Percentiles rank a stretch among this genome's conserved stretches.
These are phyloP conservation scores for Drosophila sordidula DNA, from an alignment of 2,888 invertebrate genomes.

Conservation along the genomic window DNA sequence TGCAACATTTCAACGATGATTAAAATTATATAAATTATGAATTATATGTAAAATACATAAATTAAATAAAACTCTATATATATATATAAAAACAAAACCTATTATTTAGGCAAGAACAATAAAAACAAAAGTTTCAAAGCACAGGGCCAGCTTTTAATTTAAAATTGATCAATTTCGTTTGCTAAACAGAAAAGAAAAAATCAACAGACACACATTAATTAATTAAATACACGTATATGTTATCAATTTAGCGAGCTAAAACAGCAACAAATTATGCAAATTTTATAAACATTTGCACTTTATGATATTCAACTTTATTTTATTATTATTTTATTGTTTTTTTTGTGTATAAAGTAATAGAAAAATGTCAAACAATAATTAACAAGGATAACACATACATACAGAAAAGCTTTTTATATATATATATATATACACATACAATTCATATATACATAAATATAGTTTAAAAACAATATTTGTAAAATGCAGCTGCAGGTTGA, in stretches of 20 bases:
- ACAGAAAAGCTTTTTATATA: constrained; percentile 79
- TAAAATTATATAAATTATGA: constrained; percentile 41
- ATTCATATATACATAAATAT: constrained; percentile 38
- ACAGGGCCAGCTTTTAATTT: constrained; percentile 45
- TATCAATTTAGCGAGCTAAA: constrained; percentile 22
- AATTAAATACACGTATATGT: constrained; percentile 6
- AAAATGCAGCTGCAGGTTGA: constrained; percentile 45
- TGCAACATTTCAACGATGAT: constrained; percentile 56
- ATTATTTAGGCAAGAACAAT: constrained; percentile 33
- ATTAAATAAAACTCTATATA: constrained; percentile 11
- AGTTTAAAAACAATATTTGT: constrained; percentile 50
- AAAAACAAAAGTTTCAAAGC: constrained; percentile 24
- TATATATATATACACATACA: constrained; percentile 44
- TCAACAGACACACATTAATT: constrained; percentile 4
- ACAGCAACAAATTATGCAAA: constrained; percentile 16
- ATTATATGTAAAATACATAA: constrained; percentile 55
- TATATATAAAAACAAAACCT: constrained; percentile 6
- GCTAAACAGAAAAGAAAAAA: constrained; percentile 17
- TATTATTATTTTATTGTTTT: constrained; percentile 15
- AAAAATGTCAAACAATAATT: constrained; percentile 59
- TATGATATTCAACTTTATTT: constrained; percentile 13
- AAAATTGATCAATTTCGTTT: constrained; percentile 31
- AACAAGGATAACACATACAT: constrained; percentile 39
- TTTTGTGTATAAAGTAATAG: constrained; percentile 64
- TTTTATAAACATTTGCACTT: constrained; percentile 14